Base-by-base conservation (phyloP, 2,888 invertebrate genomes). In the Microctonus brassicae region DNA sequence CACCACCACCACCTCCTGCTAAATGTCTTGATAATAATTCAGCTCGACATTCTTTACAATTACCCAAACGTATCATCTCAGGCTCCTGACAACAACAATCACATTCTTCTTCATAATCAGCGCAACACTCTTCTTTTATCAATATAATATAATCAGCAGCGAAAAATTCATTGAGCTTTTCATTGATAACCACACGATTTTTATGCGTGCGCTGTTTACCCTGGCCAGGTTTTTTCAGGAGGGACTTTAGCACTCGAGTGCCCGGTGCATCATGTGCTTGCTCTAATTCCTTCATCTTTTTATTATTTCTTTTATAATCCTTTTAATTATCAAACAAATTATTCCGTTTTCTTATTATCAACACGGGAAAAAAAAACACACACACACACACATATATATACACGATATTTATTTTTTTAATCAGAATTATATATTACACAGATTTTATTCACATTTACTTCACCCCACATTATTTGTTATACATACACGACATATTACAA, bases 61-160 rank as follows among this genome's bases (percentile, higher is more conserved):
- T 92, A 53, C 90, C 89, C 69, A 92, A 86, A 20, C 92, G 89
- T 74, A 90, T 90, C 89, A 92, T 89, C 84, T 92, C 93, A 82
- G 92, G 92, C 82, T 92, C 92, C 81, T 94, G 94, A 81, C 94
- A 95, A 68, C 90, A 89, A 63, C 90, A 90, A 70, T 92, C 92
- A 86, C 92, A 93, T 78, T 91, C 90, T 75, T 92, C 92, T 83
- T 95, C 95, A 82, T 95, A 95, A 72, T 94, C 95, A 83, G 93
- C 94, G 81, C 93, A 93, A 84, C 95, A 95, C 86, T 96, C 96
- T 85, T 96, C 96, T 73, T 96, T 92, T 76, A 96, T 95, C 75
- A 96, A 90, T 81, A 96, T 96, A 83, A 96, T 96, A 84, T 96
- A 96, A 88, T 96, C 96, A 65, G 96, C 96, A 81, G 96, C 96